Evolutionary conservation across 1,140 invertebrate species (phyloP).

Genomic region (Drosophila ambigua): DNA sequence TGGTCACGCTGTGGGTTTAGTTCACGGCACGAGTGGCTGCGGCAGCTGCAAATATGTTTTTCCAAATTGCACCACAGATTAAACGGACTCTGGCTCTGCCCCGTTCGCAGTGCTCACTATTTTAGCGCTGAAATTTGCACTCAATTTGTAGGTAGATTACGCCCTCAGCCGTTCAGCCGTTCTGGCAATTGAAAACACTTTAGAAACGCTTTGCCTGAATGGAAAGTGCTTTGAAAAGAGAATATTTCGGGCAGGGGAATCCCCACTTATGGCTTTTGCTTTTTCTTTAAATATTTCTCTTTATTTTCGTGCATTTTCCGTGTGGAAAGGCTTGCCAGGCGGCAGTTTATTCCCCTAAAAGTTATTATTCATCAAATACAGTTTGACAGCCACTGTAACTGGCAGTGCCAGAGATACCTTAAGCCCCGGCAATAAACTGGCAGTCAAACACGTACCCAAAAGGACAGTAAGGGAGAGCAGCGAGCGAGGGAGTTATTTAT

Average conservation of each 20-base stretch:
- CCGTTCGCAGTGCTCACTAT: not conserved
- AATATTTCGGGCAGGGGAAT: not conserved
- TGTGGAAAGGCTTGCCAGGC: no score
- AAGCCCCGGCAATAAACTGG: conserved; percentile 37
- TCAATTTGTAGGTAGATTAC: conserved; percentile 13
- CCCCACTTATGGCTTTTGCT: no score
- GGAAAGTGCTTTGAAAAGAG: no score
- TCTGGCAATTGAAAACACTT: not conserved
- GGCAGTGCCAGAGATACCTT: conserved; percentile 10
- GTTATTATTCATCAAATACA: conserved; percentile 26
- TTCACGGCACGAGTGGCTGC: not conserved
- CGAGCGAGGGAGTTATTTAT: conserved; percentile 23
- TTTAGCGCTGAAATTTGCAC: conserved; percentile 13
- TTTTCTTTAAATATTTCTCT: not conserved
- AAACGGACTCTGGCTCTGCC: no score
- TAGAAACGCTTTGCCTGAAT: not conserved
- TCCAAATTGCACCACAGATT: conserved; percentile 1
- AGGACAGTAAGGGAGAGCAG: not conserved
- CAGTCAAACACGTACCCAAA: conserved; percentile 54
- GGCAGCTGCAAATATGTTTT: conserved; percentile 17
- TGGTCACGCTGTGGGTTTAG: conserved; percentile 10
- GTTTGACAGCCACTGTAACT: conserved; percentile 32
- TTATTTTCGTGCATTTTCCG: no score
- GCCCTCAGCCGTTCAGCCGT: no score
- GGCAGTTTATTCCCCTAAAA: not conserved